Conservation (phyloP, 2,113 vertebrate genomes). For the Collichthys lucidus region DNA sequence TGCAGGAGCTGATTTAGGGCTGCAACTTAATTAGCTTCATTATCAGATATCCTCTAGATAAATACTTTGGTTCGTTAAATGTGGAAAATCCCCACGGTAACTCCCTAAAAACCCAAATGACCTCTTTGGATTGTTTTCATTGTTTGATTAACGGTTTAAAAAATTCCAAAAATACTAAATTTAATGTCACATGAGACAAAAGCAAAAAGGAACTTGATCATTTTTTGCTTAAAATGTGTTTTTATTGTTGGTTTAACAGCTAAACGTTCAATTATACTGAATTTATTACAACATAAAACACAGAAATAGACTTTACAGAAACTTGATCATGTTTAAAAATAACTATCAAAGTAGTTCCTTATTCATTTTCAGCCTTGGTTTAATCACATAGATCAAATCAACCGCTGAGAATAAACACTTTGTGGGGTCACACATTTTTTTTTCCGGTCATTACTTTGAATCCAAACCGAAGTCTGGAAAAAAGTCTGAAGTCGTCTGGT, state of each 20-base stretch:
- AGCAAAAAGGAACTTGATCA: too few species aligned
- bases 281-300: neutral
- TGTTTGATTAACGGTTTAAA: neutral
- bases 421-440: slow-evolving; percentile 8
- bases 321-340: neutral
- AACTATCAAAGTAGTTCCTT: neutral
- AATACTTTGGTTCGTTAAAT: neutral
- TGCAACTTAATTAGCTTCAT: neutral
- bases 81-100: neutral
- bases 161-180: neutral
- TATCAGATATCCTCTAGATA: neutral
- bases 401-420: neutral
- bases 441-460: slow-evolving; percentile 7
- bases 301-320: neutral
- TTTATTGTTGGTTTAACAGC: neutral
- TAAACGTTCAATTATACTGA: neutral
- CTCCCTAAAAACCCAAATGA: neutral
- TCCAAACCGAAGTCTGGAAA: slow-evolving; percentile 40
- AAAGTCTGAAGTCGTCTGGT: neutral
- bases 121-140: neutral
- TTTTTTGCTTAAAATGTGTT: too few species aligned
- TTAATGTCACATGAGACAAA: too few species aligned
- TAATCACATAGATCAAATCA: neutral
- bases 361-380: neutral
- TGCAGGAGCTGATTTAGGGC: neutral